Conservation (phyloP, 2,888 invertebrate genomes). For the Caenorhabditis auriculariae region DNA sequence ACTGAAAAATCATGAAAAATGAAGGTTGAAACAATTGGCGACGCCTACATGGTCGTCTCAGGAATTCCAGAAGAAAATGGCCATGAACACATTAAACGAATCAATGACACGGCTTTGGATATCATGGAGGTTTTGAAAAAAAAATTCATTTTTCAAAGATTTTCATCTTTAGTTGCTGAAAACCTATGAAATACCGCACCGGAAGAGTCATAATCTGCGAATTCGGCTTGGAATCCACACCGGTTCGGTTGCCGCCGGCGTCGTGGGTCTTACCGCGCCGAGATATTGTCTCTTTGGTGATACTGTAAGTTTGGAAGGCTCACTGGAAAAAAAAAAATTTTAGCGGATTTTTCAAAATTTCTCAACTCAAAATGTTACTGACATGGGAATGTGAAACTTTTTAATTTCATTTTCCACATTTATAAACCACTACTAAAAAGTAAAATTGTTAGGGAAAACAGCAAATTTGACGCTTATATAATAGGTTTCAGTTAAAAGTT, state of each 20-base stretch:
- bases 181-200: slow-evolving; percentile 53
- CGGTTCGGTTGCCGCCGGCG: slow-evolving; percentile 59
- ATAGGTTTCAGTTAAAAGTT: too few relatives aligned
- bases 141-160: neutral
- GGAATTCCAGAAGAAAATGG: slow-evolving; percentile 60
- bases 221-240: slow-evolving; percentile 60
- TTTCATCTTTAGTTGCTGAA: slow-evolving; percentile 13
- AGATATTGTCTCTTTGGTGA: slow-evolving; percentile 61
- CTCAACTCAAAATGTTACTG: too few relatives aligned
- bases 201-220: slow-evolving; percentile 39
- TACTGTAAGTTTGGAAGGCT: slow-evolving; percentile 44
- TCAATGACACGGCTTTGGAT: slow-evolving; percentile 55
- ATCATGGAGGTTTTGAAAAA: slow-evolving; percentile 40
- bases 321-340: too few relatives aligned
- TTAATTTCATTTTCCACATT: too few relatives aligned
- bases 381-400: too few relatives aligned
- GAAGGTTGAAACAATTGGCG: slow-evolving; percentile 58
- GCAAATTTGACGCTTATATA: too few relatives aligned
- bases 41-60: slow-evolving; percentile 60
- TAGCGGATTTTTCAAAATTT: too few relatives aligned
- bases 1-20: slow-evolving; percentile 1
- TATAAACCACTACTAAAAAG: too few relatives aligned
- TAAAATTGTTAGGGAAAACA: too few relatives aligned
- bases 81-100: slow-evolving; percentile 47
- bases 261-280: slow-evolving; percentile 60